phyloP scores from a whole-genome alignment of 1,140 invertebrate genomes.

The Drosophila elegans region DNA sequence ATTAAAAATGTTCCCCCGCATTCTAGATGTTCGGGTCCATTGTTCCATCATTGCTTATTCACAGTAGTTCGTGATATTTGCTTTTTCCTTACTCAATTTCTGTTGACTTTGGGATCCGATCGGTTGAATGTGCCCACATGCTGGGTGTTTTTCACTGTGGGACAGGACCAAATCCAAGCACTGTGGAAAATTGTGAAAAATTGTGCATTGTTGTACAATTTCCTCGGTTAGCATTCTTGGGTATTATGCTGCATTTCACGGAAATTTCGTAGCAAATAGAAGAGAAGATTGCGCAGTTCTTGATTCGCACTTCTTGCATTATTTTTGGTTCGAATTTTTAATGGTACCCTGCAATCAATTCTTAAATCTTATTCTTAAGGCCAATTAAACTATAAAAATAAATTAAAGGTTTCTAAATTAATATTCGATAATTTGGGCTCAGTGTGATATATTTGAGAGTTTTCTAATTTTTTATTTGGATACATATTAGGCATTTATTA shows the following conservation, averaged over 20 bases:
- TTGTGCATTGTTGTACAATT: slow-evolving; percentile 67
- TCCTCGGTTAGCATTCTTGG: slow-evolving; percentile 56
- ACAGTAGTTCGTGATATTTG: slow-evolving; percentile 71
- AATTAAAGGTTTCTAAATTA: too few relatives aligned
- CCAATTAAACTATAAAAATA: too few relatives aligned
- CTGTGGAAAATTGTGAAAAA: slow-evolving; percentile 52
- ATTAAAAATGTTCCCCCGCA: slow-evolving; percentile 66
- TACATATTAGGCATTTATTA: too few relatives aligned
- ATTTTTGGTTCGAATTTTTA: neutral
- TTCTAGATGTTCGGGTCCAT: slow-evolving; percentile 15
- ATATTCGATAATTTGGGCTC: too few relatives aligned
- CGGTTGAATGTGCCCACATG: slow-evolving; percentile 74
- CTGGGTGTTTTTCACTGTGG: slow-evolving; percentile 58
- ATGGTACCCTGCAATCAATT: neutral
- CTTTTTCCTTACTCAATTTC: slow-evolving; percentile 41
- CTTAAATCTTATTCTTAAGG: neutral
- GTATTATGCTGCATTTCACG: slow-evolving; percentile 64
- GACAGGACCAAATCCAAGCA: neutral
- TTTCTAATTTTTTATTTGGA: too few relatives aligned
- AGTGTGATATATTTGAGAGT: too few relatives aligned
- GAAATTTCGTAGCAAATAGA: slow-evolving; percentile 64
- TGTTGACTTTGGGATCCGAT: slow-evolving; percentile 56
- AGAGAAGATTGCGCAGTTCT: slow-evolving; percentile 16
- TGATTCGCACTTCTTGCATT: slow-evolving; percentile 13
- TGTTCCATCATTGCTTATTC: slow-evolving; percentile 33